Conservation (phyloP, 2,888 invertebrate species). For the Beris chalybata region DNA sequence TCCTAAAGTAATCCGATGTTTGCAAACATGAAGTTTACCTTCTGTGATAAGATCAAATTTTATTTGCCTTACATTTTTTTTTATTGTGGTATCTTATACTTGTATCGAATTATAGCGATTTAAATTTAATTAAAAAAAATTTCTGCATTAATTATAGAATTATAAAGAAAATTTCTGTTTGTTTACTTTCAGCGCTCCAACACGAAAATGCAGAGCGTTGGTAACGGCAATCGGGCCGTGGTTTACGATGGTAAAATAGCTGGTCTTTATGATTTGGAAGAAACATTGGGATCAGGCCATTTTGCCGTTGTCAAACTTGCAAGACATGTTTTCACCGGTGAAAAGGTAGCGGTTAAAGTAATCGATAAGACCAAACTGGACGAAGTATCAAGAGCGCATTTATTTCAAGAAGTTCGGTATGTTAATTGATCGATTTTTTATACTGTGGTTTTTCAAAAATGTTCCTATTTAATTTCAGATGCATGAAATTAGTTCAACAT, state of each 20-base stretch:
- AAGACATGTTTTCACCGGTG: conserved; percentile 97
- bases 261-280: conserved; percentile 95
- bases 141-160: too few species aligned
- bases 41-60: too few species aligned
- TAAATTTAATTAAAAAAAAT: too few species aligned
- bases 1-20: too few species aligned
- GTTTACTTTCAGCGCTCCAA: conserved; percentile 17
- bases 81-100: too few species aligned
- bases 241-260: conserved; percentile 87
- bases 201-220: conserved; percentile 40
- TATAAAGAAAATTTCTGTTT: too few species aligned
- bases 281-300: conserved; percentile 96
- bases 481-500: conserved; percentile 99
- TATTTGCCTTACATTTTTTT: too few species aligned
- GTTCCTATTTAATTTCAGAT: conserved; percentile 69
- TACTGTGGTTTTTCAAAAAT: not conserved
- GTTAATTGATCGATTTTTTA: conserved; percentile 31
- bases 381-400: conserved; percentile 91
- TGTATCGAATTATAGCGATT: too few species aligned
- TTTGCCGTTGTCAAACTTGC: conserved; percentile 98
- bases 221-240: conserved; percentile 40
- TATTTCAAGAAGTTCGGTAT: conserved; percentile 86
- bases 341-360: conserved; percentile 96
- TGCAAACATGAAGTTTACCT: too few species aligned
- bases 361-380: conserved; percentile 99